Percentiles rank a stretch among this genome's conserved stretches.
These are phyloP conservation scores for Actias luna DNA, from an alignment of 2,888 invertebrate genomes.

Conservation along the genomic window DNA sequence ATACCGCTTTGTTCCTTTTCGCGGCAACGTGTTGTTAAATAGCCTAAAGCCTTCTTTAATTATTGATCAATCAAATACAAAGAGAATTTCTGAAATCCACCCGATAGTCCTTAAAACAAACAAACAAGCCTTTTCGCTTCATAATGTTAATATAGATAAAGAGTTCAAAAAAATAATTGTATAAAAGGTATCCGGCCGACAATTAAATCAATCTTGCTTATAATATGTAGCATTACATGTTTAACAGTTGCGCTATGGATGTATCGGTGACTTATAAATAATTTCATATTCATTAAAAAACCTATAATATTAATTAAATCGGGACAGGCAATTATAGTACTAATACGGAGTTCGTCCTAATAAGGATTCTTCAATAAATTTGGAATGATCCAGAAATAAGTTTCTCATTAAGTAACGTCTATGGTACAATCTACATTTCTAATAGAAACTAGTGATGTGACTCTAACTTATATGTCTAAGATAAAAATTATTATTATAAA, in stretches of 20 bases:
- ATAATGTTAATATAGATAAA: no score
- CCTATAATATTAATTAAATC: background rate
- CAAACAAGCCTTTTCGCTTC: no score
- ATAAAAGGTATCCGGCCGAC: no score
- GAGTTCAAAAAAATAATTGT: no score
- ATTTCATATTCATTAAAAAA: background rate
- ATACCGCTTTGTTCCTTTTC: no score
- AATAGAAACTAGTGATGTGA: slow-evolving; percentile 18
- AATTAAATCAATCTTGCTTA: no score
- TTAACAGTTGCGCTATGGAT: background rate
- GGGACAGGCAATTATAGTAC: background rate
- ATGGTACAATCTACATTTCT: slow-evolving; percentile 28
- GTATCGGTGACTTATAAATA: background rate
- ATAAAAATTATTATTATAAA: background rate
- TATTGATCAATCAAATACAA: no score
- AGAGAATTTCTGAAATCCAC: no score
- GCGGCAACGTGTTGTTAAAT: no score
- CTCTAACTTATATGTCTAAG: background rate
- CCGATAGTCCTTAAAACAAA: no score
- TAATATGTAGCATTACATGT: background rate
- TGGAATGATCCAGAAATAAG: slow-evolving; percentile 20
- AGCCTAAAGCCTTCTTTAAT: no score
- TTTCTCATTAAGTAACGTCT: slow-evolving; percentile 24
- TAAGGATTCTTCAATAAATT: slow-evolving; percentile 16
- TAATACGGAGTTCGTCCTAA: background rate